phyloP scores from a whole-genome alignment of 2,797 vertebrate genomes.

The Betta splendens region DNA sequence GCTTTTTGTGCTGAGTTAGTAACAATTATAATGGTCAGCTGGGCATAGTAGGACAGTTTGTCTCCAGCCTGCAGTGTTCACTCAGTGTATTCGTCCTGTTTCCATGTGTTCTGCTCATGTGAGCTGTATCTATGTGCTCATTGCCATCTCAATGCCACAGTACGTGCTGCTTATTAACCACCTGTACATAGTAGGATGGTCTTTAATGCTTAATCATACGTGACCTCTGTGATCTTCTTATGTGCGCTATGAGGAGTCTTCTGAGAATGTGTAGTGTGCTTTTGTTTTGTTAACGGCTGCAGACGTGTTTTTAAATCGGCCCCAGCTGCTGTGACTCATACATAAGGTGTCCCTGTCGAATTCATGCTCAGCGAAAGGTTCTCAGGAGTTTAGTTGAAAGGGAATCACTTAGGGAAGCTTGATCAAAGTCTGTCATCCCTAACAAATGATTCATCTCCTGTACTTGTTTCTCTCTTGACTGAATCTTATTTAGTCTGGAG shows the following conservation, averaged over 20 bases:
- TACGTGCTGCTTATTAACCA: conserved; percentile 13
- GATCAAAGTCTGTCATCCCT: conserved; percentile 57
- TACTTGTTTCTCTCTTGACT: conserved; percentile 37
- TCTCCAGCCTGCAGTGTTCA: conserved; percentile 12
- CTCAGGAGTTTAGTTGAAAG: conserved; percentile 53
- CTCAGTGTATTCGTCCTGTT: background rate
- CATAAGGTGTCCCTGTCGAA: conserved; percentile 37
- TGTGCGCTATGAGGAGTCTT: conserved; percentile 23
- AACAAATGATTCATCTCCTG: conserved; percentile 31
- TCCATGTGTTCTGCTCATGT: conserved; percentile 14
- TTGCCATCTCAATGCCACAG: conserved; percentile 10
- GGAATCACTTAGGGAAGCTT: conserved; percentile 47
- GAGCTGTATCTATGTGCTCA: conserved; percentile 6
- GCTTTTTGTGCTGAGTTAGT: conserved; percentile 25
- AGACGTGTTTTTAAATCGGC: conserved; percentile 37
- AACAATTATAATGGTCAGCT: conserved; percentile 29
- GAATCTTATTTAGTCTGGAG: conserved; percentile 8
- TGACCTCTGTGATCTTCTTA: conserved; percentile 3
- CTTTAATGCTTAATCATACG: conserved; percentile 22
- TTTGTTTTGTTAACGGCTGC: conserved; percentile 57
- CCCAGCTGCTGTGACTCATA: conserved; percentile 35
- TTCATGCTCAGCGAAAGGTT: conserved; percentile 24
- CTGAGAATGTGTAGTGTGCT: conserved; percentile 27
- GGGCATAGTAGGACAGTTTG: conserved; percentile 14
- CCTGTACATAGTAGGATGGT: conserved; percentile 6